These are phyloP conservation scores for Myotis myotis DNA, from an alignment of 2,797 vertebrate genomes.

Conservation along the genomic window DNA sequence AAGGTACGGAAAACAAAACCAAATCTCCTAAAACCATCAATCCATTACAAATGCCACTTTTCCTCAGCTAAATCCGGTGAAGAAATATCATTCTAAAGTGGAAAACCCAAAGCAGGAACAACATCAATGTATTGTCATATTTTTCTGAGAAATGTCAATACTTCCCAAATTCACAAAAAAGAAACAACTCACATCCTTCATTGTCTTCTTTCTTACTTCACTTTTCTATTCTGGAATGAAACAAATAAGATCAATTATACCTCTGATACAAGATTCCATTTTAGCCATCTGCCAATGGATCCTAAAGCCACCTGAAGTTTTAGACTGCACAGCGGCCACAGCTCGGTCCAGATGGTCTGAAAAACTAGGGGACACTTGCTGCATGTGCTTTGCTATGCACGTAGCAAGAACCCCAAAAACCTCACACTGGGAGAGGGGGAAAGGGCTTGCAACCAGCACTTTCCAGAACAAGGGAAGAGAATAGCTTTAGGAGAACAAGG, in stretches of 20 bases:
- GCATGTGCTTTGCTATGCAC: not conserved
- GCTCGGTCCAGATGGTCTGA: constrained; percentile 38
- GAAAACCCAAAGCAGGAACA: constrained; percentile 35
- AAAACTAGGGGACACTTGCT: constrained; percentile 16
- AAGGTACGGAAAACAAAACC: constrained; percentile 32
- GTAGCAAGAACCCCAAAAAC: constrained; percentile 34
- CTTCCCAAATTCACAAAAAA: constrained; percentile 55
- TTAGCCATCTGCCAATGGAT: constrained; percentile 53
- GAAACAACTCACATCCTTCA: not conserved
- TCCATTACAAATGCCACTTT: constrained; percentile 50
- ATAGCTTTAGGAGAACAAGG: not conserved
- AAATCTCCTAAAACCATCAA: constrained; percentile 15
- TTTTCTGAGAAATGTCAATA: constrained; percentile 49
- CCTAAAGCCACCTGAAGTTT: constrained; percentile 50
- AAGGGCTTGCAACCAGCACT: not conserved
- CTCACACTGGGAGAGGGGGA: not conserved
- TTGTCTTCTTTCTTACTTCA: constrained; percentile 22
- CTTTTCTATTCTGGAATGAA: not conserved
- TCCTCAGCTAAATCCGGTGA: constrained; percentile 51
- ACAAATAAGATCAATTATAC: constrained; percentile 41
- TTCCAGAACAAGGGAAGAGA: constrained; percentile 33
- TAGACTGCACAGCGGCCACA: constrained; percentile 31
- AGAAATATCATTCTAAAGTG: constrained; percentile 47
- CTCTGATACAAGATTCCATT: constrained; percentile 34
- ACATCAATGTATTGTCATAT: constrained; percentile 24